phyloP scores from a whole-genome alignment of 1,140 invertebrate species.

The Odontomachus brunneus region DNA sequence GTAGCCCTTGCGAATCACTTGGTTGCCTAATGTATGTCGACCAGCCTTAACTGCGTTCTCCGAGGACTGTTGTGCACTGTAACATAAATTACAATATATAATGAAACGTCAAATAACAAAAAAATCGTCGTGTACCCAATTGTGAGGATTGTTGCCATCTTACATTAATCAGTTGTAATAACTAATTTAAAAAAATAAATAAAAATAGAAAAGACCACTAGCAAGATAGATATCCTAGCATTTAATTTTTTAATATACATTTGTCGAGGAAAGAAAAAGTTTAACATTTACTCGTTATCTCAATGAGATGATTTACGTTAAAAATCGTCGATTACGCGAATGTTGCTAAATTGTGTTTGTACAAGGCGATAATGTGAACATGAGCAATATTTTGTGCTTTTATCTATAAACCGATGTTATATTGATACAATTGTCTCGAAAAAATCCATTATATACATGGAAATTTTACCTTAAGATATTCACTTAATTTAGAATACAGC shows the following conservation, averaged over 20 bases:
- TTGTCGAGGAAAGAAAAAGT: constrained; percentile 58
- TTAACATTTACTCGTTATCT: constrained; percentile 31
- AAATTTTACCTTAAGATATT: constrained; percentile 6
- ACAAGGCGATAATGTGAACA: constrained; percentile 47
- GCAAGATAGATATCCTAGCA: constrained; percentile 58
- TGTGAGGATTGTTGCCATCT: constrained; percentile 61
- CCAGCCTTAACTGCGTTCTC: constrained; percentile 95
- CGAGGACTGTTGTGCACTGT: constrained; percentile 97
- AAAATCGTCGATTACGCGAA: constrained; percentile 50
- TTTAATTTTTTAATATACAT: constrained; percentile 50
- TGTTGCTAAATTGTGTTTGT: constrained; percentile 40
- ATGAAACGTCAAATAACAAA: constrained; percentile 65
- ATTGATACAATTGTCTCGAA: constrained; percentile 12
- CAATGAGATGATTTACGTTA: constrained; percentile 4
- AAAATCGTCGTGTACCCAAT: constrained; percentile 39
- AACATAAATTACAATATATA: constrained; percentile 81
- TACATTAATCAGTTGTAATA: constrained; percentile 55
- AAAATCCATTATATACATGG: neutral
- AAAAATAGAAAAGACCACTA: constrained; percentile 43
- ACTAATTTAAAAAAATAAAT: neutral
- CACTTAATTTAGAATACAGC: constrained; percentile 8
- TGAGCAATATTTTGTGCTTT: constrained; percentile 41
- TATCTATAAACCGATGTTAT: constrained; percentile 12
- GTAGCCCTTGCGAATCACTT: constrained; percentile 99
- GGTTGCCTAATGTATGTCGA: constrained; percentile 95